Base-by-base conservation (phyloP, 2,797 vertebrate species). In the Poecile montanus region DNA sequence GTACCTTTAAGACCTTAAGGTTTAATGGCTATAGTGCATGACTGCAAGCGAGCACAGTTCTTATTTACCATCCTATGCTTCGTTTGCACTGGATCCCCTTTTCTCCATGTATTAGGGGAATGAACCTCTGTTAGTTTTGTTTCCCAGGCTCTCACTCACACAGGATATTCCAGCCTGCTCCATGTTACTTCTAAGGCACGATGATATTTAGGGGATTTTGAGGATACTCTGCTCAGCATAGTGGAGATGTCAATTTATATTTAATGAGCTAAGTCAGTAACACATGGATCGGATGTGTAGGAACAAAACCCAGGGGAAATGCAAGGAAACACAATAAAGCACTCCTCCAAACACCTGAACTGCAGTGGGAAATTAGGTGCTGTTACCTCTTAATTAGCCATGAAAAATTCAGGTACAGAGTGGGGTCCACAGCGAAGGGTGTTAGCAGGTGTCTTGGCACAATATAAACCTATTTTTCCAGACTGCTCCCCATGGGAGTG, bases 1-100 rank as follows among this genome's bases (percentile, higher is more conserved):
- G 98, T 98, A 98, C 98, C 97, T 98, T 96, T 98, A 98, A 98
- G 98, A 98, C 98, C 98, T 98, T 97, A 98, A 98, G 97, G 97
- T 97, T 98, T 98, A 98, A 98, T 98, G 97, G 98, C 98, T 97
- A 94, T 94, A 97, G 98, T 97, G 98, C 98, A 98, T 98, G 98
- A 98, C 98, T 97, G 97, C 95, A 94, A 98, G 97, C 7, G 97
- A 98, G 91, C 97, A 97, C 98, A 97, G 97, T 91, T 96, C 97
- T 97, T 98, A 98, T 98, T 98, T 98, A 98, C 97, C 95, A 96
- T 96, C 97, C 95, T 75, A 98, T 96, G 98, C 97, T 98, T 98
- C 97, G 98, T 98, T 98, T 98, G 95, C 97, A 97, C 94, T 94
- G 82, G 96, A 96, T 96, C 94, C 91, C 96, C 93, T 92, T 97